A percentile compares a stretch with the other conserved stretches of the same genome.
These are phyloP conservation scores for Peromyscus aztecus DNA, from an alignment of 2,797 vertebrate species.

Conservation along the genomic window DNA sequence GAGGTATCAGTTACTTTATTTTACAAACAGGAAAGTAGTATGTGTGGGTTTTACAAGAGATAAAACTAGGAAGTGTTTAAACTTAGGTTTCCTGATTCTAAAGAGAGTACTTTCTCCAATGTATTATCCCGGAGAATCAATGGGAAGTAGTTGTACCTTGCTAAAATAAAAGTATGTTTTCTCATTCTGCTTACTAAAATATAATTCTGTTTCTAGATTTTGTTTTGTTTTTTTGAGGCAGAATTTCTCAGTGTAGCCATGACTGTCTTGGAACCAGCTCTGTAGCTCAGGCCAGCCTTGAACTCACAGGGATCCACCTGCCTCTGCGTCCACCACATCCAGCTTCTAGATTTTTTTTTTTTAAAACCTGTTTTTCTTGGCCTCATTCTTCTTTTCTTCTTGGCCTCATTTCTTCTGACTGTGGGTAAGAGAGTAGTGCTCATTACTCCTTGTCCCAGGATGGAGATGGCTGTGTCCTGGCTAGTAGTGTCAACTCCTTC, in stretches of 20 bases:
- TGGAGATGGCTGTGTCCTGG: background rate
- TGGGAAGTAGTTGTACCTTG: slow-evolving; percentile 54
- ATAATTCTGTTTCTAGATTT: slow-evolving; percentile 55
- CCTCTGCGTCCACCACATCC: background rate
- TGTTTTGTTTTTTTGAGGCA: background rate
- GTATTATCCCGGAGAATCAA: slow-evolving; percentile 52
- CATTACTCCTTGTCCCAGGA: background rate
- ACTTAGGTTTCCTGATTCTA: slow-evolving; percentile 62
- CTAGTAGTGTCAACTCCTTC: background rate
- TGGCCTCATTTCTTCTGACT: background rate
- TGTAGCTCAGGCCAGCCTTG: background rate
- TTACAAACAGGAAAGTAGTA: slow-evolving; percentile 35
- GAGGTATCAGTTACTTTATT: background rate
- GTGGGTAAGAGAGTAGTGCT: background rate
- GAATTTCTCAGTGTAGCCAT: background rate
- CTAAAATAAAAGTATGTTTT: slow-evolving; percentile 65
- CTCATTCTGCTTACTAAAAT: slow-evolving; percentile 62
- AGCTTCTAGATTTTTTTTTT: background rate
- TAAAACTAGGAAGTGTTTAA: slow-evolving; percentile 61
- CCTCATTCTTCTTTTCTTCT: background rate
- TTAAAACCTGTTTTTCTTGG: slow-evolving; percentile 11
- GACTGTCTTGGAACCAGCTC: background rate
- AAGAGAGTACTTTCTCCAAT: slow-evolving; percentile 57
- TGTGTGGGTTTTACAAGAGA: slow-evolving; percentile 25
- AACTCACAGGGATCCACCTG: background rate